These are phyloP conservation scores for Xenus cinereus DNA, from an alignment of 2,113 vertebrate species.

Conservation along the genomic window DNA sequence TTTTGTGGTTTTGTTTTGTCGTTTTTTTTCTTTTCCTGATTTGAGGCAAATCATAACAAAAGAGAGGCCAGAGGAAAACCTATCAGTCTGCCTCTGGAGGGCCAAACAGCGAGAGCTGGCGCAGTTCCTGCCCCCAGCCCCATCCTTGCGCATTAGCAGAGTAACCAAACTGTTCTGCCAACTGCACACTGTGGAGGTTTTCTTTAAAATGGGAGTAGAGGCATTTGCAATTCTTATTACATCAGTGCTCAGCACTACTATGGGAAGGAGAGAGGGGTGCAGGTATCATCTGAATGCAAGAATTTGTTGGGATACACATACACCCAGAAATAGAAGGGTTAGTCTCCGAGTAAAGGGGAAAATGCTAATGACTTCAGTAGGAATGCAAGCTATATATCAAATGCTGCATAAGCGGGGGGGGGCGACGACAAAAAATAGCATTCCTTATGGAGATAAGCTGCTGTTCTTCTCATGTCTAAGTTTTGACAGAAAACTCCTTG, in stretches of 20 bases:
- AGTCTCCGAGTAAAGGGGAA: neutral
- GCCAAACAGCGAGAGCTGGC: neutral
- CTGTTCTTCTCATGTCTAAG: neutral
- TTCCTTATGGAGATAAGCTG: neutral
- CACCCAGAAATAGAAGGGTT: neutral
- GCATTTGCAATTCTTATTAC: neutral
- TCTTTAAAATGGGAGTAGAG: neutral
- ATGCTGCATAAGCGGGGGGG: rapidly evolving
- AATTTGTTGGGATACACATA: neutral
- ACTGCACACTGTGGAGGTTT: neutral
- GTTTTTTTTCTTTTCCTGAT: neutral
- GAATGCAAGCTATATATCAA: neutral
- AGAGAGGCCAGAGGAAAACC: neutral
- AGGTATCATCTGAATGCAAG: neutral
- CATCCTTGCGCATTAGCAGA: neutral
- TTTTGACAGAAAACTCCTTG: neutral
- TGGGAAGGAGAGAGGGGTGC: neutral
- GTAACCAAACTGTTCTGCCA: neutral
- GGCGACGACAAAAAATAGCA: no score
- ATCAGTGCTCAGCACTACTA: neutral
- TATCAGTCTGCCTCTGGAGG: neutral
- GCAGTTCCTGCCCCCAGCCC: neutral
- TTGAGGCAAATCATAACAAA: neutral
- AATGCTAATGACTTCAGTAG: neutral
- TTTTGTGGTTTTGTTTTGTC: neutral